Evolutionary conservation across 2,113 vertebrate genomes (phyloP), one percentile per base, ranked within the genome.

Genomic region (Pelobates fuscus): DNA sequence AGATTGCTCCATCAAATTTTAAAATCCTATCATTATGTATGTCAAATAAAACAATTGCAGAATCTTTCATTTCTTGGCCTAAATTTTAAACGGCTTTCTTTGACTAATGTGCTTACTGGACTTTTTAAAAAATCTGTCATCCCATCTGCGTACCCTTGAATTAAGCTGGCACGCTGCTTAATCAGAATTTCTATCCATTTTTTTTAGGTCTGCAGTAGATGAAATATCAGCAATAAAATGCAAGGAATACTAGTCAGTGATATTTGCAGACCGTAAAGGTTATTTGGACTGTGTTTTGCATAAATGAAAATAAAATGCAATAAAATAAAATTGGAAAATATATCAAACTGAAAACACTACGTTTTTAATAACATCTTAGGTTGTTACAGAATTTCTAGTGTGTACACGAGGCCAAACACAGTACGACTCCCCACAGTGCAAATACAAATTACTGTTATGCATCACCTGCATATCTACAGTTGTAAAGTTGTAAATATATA

Each of bases 121-220:
- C 73, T 68, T 68, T 61, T 76, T 44, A 46, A 68, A 76, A 68
- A 76, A 76, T 76, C 64, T 76, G 65, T 55, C 46, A 11, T 60
- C 43, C 73, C 73, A 68, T 76, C 73, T 76, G 73, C 57, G 37
- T 60, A 67, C 64, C 49, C 49, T 66, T 74, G 49, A 66, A 26
- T 41, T 59, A 63, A 67, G 37, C 66, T 76, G 44, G 44, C 59
- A n/a, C 26, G n/a, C 46, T 76, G 57, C 43, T 32, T 52, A 60
- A 37, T 66, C 27, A 52, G 41, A 60, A 32, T 60, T 37, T 30
- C 6, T 37, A 25, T 60, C 43, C n/a, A 30, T 57, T 32, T 30
- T 58, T 37, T 57, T 67, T 54, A 46, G 10, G 30, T 60, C 15
- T 52, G 55, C 57, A 25, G 20, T 61, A 61, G 20, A 52, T 68